Conservation (phyloP, 2,888 invertebrate genomes). For the Conops quadrifasciatus region DNA sequence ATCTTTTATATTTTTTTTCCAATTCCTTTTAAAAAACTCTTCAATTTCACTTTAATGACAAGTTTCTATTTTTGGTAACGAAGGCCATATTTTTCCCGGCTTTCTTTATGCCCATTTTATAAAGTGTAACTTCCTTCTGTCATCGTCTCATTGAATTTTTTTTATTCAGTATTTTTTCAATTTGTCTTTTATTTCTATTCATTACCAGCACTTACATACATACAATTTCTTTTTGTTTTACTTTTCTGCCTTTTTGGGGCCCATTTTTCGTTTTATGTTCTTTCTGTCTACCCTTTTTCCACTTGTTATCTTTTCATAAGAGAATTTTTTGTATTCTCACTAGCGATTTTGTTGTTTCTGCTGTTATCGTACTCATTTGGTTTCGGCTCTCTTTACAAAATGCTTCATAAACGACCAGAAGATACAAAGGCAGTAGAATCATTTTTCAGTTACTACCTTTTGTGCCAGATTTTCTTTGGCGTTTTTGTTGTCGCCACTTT, state of each 20-base stretch:
- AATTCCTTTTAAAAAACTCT: background rate
- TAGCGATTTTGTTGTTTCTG: too few species aligned
- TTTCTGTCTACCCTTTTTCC: too few species aligned
- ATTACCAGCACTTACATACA: background rate
- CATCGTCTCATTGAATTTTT: background rate
- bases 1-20: background rate
- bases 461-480: too few species aligned
- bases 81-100: slow-evolving; percentile 8
- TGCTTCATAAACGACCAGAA: too few species aligned
- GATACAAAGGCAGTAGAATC: too few species aligned
- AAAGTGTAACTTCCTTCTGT: background rate
- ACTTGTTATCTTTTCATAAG: too few species aligned
- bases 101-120: background rate
- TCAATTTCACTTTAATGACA: background rate
- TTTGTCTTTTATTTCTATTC: background rate
- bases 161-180: slow-evolving; percentile 1
- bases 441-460: too few species aligned
- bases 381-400: too few species aligned
- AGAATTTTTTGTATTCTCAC: too few species aligned
- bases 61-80: background rate
- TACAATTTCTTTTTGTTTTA: background rate
- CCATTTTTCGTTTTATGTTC: too few species aligned
- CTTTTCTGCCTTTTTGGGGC: too few species aligned
- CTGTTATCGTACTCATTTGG: too few species aligned
- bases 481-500: slow-evolving; percentile 3